Evolutionary conservation across 2,113 vertebrate species (phyloP), one percentile per base, ranked within the genome.

Genomic region (Salvelinus namaycush): DNA sequence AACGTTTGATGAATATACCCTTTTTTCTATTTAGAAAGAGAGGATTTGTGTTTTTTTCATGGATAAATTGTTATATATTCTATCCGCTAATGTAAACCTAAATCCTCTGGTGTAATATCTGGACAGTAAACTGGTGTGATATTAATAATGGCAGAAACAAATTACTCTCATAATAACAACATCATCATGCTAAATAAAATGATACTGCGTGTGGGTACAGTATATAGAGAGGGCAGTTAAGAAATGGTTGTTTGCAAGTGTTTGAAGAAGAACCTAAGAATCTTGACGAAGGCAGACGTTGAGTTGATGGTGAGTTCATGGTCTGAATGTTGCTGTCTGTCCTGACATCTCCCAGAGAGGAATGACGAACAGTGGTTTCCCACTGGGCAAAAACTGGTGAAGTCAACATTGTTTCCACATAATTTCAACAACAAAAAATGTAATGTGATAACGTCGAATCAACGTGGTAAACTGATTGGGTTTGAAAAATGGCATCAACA

Each of bases 1-100:
- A 93, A 90, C 92, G 97, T 94, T 97, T 96, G 94, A 94, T 91
- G 93, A 96, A 96, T 96, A 97, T 96, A 96, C 57, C 57, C 67
- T 67, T 95, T 93, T 89, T 93, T 97, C 39, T 44, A 44, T 44
- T 96, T 96, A 96, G 95, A 95, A 91, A 89, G 90, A 92, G 91
- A 92, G 87, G 91, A 90, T 88, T 96, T 93, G 95, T 94, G 93
- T 90, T 94, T 96, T 96, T 97, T 93, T 93, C 90, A 92, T 93
- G 92, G 86, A 93, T 88, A 90, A 91, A 91, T 93, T 92, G 92
- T 92, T 93, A 93, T 91, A 92, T 92, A 92, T 92, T 92, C 89
- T 92, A 90, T 92, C 89, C 89, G 91, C 91, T 92, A 87, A 91
- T 90, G 91, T 92, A 93, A 90, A 90, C 89, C 89, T 84, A 87